A percentile compares a stretch with the other conserved stretches of the same genome.
Conservation (phyloP, 2,113 vertebrate species). For the Hippocampus mohnikei region DNA sequence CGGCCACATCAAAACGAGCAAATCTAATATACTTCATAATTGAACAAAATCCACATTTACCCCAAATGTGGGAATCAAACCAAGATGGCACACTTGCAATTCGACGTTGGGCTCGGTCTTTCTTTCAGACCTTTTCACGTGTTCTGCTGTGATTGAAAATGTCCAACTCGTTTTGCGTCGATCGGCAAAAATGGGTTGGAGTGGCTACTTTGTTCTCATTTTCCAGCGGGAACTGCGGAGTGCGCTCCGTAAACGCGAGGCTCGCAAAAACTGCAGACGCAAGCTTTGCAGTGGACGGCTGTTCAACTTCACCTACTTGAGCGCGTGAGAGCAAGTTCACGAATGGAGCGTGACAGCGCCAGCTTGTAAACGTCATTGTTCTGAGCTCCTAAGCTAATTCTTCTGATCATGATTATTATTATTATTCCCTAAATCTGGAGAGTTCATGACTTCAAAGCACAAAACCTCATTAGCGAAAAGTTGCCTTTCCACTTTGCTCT, state of each 20-base stretch:
- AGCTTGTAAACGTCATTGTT: constrained; percentile 23
- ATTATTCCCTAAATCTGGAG: constrained; percentile 45
- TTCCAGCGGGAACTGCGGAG: too few relatives aligned
- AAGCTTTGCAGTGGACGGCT: not conserved
- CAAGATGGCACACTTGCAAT: too few relatives aligned
- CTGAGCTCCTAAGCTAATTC: constrained; percentile 50
- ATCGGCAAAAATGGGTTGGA: not conserved
- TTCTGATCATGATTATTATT: constrained; percentile 55
- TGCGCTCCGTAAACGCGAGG: not conserved
- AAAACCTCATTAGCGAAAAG: constrained; percentile 66
- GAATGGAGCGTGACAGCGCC: constrained; percentile 17
- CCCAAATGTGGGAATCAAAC: too few relatives aligned
- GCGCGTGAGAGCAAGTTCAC: not conserved
- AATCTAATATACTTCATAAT: too few relatives aligned
- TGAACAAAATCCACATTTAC: too few relatives aligned
- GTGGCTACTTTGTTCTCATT: too few relatives aligned
- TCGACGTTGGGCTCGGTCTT: too few relatives aligned
- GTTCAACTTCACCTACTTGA: not conserved
- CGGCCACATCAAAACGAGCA: too few relatives aligned
- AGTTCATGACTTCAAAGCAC: constrained; percentile 67
- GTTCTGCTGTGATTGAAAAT: not conserved
- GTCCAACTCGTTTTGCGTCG: not conserved
- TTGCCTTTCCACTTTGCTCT: constrained; percentile 61
- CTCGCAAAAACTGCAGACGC: not conserved
- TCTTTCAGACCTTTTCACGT: not conserved